Percentiles rank a stretch among this genome's conserved stretches.
These are phyloP conservation scores for Hydrozoanthus gracilis DNA, from an alignment of 92 coral and sea anemone genomes.

Conservation along the genomic window DNA sequence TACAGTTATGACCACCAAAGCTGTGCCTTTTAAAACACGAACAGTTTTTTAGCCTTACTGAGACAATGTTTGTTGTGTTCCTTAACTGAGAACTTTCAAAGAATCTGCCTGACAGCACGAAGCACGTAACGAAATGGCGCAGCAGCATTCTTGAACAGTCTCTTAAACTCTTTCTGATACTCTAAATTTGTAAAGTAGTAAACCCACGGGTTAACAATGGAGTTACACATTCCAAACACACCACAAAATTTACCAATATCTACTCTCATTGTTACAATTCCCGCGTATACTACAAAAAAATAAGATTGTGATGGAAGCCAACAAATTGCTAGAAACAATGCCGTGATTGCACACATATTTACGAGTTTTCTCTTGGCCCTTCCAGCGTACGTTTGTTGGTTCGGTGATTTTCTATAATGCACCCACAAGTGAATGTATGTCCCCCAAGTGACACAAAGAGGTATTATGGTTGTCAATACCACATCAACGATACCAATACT, in stretches of 20 bases:
- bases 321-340: background rate
- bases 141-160: background rate
- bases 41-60: no score
- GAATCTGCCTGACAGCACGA: no score
- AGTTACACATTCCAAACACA: background rate
- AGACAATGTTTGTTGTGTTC: no score
- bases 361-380: background rate
- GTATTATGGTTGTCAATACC: no score
- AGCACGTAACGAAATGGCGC: no score
- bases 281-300: background rate
- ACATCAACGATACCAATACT: no score
- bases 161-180: background rate
- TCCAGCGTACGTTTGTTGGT: background rate
- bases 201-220: background rate
- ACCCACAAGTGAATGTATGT: slow-evolving; percentile 10
- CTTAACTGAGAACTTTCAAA: no score
- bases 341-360: slow-evolving; percentile 25
- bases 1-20: no score
- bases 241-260: no score
- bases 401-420: background rate
- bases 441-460: background rate
- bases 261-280: no score
- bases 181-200: background rate
- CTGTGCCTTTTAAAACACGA: no score
- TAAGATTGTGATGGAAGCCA: slow-evolving; percentile 4